A percentile compares a stretch with the other conserved stretches of the same genome.
phyloP scores from a whole-genome alignment of 2,797 vertebrate genomes.

The Melanogrammus aeglefinus region DNA sequence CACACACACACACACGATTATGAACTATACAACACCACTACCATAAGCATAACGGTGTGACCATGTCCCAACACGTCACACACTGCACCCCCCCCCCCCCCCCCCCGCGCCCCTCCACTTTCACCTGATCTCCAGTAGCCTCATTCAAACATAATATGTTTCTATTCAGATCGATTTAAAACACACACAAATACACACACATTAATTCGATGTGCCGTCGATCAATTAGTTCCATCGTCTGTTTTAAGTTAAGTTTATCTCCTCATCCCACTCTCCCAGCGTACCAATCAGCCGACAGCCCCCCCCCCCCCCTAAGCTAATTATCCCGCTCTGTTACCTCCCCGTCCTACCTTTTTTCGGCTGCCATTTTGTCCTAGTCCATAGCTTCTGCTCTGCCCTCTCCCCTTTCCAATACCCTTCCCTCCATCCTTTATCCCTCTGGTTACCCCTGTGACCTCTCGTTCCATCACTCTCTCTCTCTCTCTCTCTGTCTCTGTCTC shows the following conservation, averaged over 20 bases:
- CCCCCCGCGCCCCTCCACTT: too few species aligned
- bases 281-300: conserved; percentile 9
- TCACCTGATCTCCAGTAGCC: too few species aligned
- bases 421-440: conserved; percentile 26
- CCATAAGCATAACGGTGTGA: too few species aligned
- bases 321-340: conserved; percentile 38
- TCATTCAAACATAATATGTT: conserved; percentile 8
- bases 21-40: too few species aligned
- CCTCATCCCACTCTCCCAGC: conserved; percentile 29
- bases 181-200: conserved; percentile 9
- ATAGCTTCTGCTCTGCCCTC: conserved; percentile 34
- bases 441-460: conserved; percentile 50
- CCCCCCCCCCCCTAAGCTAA: conserved; percentile 38
- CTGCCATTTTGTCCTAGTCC: conserved; percentile 51
- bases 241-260: conserved; percentile 21
- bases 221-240: conserved; percentile 44
- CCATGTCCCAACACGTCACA: too few species aligned
- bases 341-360: conserved; percentile 27
- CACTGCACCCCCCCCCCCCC: too few species aligned
- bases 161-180: not conserved
- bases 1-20: conserved; percentile 8
- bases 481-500: conserved; percentile 8
- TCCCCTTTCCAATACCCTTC: conserved; percentile 25
- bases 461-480: not conserved
- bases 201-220: conserved; percentile 42